These are phyloP conservation scores for Halichondria panicea DNA, from an alignment of 37 sponge, comb jelly and placozoan species.

Conservation along the genomic window DNA sequence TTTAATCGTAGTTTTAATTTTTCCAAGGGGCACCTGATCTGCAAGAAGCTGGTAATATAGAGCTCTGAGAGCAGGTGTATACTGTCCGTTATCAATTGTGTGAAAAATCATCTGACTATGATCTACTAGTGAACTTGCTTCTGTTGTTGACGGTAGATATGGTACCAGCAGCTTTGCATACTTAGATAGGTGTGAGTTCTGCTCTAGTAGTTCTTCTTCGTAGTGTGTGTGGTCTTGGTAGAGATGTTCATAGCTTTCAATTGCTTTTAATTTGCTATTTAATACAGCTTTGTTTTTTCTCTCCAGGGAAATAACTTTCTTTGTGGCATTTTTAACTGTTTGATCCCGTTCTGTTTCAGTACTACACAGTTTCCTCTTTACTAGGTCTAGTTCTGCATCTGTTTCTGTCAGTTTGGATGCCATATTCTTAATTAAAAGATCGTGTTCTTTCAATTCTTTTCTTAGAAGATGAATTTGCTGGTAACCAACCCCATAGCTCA, in stretches of 20 bases:
- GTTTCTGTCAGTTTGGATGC: constrained; percentile 32
- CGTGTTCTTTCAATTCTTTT: constrained; percentile 12
- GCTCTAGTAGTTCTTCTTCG: constrained; percentile 5
- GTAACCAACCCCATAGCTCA: constrained; percentile 20
- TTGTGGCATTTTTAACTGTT: constrained; percentile 12
- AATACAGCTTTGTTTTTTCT: constrained; percentile 15
- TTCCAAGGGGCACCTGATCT: constrained; percentile 28
- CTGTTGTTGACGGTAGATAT: too few relatives aligned
- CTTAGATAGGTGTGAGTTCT: not conserved
- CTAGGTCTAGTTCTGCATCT: not conserved
- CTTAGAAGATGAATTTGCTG: constrained; percentile 18
- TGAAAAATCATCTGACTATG: not conserved
- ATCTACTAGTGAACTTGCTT: too few relatives aligned
- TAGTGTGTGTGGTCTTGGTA: constrained; percentile 23
- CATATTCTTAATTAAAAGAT: constrained; percentile 4
- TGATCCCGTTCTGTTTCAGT: constrained; percentile 5
- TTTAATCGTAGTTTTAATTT: constrained; percentile 20
- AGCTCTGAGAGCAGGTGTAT: constrained; percentile 24
- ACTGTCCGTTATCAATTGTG: constrained; percentile 20
- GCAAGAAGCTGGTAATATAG: constrained; percentile 30
- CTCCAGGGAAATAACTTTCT: constrained; percentile 11
- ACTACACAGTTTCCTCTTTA: constrained; percentile 10
- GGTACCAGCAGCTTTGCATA: too few relatives aligned
- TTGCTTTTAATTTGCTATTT: constrained; percentile 15
- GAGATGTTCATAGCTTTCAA: constrained; percentile 16